Base-by-base conservation (phyloP, 2,113 vertebrate genomes). In the Nettapus auritus region DNA sequence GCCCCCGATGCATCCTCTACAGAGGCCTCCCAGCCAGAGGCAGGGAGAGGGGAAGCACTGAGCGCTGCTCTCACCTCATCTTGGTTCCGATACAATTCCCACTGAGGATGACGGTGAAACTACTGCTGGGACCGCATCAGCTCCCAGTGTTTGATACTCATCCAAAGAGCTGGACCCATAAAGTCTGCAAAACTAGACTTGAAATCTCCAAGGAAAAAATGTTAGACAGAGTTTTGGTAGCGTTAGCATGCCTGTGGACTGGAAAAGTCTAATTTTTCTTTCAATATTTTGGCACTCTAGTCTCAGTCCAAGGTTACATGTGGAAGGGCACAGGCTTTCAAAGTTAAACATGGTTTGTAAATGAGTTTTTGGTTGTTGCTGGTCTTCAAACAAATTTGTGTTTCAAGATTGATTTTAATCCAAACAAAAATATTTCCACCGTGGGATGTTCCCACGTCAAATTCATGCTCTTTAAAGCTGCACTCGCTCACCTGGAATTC, bases 401-500 rank as follows among this genome's bases (percentile, higher is more conserved):
- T 62, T 94, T 79, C 7, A 2, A 67, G 50, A 77, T 34, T 63
- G 50, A 59, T 83, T 86, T 62, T 67, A 82, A 91, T 64, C 55
- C 63, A 48, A 67, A 50, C 62, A 71, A 88, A 66, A 70, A 29
- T 15, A 50, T 19, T 66, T 91, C 36, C 55, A 48, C 7, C 25
- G 8, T 42, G 36, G 20, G 89, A 95, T 62, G 40, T 36, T 86
- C 86, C 78, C 57, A 74, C 4, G 92, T 55, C 73, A 83, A 59
- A 84, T 63, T 60, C 87, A 44, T 91, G 66, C 36, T n/a, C 70
- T 78, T 78, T 60, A 62, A 93, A 89, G 46, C 53, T 28, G 5
- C 55, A 55, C 62, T 38, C 84, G 44, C 92, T 86, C 82, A 93
- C 78, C 70, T 31, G 57, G 56, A 66, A 90, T 95, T 90, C 62